Percentiles rank a stretch among this genome's conserved stretches.
These are phyloP conservation scores for Pipistrellus pygmaeus DNA, from an alignment of 2,797 vertebrate species.

Conservation along the genomic window DNA sequence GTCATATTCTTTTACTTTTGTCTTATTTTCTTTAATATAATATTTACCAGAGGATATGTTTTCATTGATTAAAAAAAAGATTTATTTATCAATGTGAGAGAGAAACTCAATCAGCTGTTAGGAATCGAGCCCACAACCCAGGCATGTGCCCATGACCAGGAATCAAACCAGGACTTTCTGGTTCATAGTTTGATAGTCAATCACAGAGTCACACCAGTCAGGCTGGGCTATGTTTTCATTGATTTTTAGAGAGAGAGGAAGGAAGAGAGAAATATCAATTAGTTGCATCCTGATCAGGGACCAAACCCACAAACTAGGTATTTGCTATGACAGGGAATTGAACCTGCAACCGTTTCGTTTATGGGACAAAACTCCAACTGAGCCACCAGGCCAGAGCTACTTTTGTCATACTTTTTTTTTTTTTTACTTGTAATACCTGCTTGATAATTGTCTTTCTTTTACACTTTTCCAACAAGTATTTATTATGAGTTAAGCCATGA, in stretches of 20 bases:
- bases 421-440: background rate
- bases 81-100: background rate
- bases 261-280: background rate
- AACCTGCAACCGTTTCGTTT: background rate
- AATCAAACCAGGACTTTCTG: too few relatives aligned
- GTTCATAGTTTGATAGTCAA: too few relatives aligned
- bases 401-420: background rate
- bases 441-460: background rate
- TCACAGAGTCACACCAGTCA: too few relatives aligned
- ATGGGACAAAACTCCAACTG: background rate
- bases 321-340: background rate
- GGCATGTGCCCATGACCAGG: too few relatives aligned
- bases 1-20: background rate
- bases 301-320: background rate
- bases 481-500: background rate
- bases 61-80: background rate
- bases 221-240: background rate
- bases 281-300: background rate
- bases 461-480: background rate
- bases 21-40: background rate
- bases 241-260: background rate
- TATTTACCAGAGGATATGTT: background rate
- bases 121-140: too few relatives aligned
- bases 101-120: too few relatives aligned
- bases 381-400: background rate